Base-by-base conservation (phyloP, 2,888 invertebrate genomes). In the Drosophila mettleri region DNA sequence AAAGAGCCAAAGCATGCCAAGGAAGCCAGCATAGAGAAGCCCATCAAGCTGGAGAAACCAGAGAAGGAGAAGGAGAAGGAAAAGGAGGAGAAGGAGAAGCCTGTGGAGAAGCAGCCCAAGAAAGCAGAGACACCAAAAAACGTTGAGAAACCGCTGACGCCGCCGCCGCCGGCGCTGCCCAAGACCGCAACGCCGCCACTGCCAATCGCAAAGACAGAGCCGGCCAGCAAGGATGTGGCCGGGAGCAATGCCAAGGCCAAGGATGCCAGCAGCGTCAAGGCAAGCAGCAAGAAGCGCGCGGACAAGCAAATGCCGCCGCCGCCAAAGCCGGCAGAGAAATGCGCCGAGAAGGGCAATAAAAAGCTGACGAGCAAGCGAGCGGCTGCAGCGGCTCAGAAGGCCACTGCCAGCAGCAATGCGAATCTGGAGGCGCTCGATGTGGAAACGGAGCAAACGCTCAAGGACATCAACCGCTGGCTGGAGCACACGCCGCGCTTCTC, bases 391-490 rank as follows among this genome's bases (percentile, higher is more conserved):
- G 62, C 63, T 2, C 84, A 78, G 5, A 80, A 81, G 29, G 76
- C 78, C 1, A 52, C 77, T 3, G 24, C 76, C 2, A 74, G 61
- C 33, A 85, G 94, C 86, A 93, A 93, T 20, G 94, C 91, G 1
- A 92, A 91, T 51, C 93, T 95, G 79, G 95, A 95, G 88, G 95
- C 95, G 3, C 91, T 96, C 20, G 95, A 95, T 84, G 93, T 95
- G 69, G 95, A 95, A 10, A 95, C 95, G 0, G 95, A 95, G 86
- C 92, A 92, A 62, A 92, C 92, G 0, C 60, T 96, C 0, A 96
- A 97, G 94, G 97, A 97, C 90, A 97, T 97, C 41, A 97, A 96
- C 90, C 96, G 97, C 86, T 97, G 97, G 97, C 92, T 97, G 66
- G 97, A 97, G 86, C 97, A 97, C 82, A 96, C 97, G 0, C 97